A percentile compares a stretch with the other conserved stretches of the same genome.
phyloP scores from a whole-genome alignment of 2,797 vertebrate genomes.

The Syngnathus rostellatus region DNA sequence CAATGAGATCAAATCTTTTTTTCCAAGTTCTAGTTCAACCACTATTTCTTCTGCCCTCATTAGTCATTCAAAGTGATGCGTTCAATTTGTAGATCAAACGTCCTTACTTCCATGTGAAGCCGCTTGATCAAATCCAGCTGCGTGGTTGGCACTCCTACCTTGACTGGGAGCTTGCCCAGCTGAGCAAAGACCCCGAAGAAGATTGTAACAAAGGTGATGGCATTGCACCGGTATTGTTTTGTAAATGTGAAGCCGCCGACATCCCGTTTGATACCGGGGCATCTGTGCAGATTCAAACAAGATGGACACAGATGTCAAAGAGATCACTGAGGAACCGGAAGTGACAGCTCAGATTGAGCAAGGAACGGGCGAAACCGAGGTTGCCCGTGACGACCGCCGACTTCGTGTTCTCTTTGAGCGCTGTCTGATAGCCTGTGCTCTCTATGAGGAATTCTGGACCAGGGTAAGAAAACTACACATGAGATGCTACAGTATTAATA shows the following conservation, averaged over 20 bases:
- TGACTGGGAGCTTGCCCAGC: constrained; percentile 72
- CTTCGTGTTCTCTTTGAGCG: constrained; percentile 78
- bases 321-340: constrained; percentile 49
- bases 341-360: constrained; percentile 18
- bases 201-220: constrained; percentile 32
- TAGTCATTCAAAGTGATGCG: not conserved
- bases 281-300: constrained; percentile 39
- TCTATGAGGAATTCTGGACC: constrained; percentile 83
- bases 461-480: constrained; percentile 56
- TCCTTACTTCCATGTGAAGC: constrained; percentile 79
- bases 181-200: constrained; percentile 39
- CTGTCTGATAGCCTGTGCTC: constrained; percentile 79
- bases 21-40: no score
- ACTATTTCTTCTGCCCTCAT: not conserved
- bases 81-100: constrained; percentile 71
- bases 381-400: constrained; percentile 54
- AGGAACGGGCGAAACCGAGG: constrained; percentile 14
- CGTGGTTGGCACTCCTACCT: constrained; percentile 77
- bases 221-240: not conserved
- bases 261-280: not conserved
- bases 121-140: constrained; percentile 73
- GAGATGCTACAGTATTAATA: no score
- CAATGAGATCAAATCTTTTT: no score
- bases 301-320: constrained; percentile 32
- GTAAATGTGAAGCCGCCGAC: not conserved